Evolutionary conservation across 1,140 invertebrate genomes (phyloP).

Genomic region (Calosoma granatense): DNA sequence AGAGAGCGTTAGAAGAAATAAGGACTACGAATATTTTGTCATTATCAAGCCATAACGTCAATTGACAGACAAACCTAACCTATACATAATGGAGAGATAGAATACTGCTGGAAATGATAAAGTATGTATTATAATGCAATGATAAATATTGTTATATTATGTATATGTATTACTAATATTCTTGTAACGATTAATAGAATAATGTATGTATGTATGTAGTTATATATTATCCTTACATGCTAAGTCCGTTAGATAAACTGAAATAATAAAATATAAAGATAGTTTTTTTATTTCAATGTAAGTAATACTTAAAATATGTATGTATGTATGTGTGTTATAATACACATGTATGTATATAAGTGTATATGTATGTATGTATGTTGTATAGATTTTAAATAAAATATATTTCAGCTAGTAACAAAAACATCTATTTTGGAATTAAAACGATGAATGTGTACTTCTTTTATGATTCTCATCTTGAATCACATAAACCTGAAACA

Average conservation of each 20-base stretch:
- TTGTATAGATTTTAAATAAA: constrained; percentile 7
- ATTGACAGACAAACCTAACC: background rate
- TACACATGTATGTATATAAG: background rate
- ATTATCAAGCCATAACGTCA: too few species aligned
- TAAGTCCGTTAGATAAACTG: background rate
- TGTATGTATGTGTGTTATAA: background rate
- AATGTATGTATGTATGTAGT: too few species aligned
- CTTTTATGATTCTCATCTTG: background rate
- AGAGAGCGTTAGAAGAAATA: too few species aligned
- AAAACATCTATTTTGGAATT: constrained; percentile 3
- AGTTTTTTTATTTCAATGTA: background rate
- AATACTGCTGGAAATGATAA: background rate
- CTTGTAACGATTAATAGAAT: too few species aligned
- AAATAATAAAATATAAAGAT: background rate
- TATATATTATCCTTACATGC: background rate
- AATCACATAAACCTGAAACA: background rate
- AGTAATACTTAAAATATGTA: background rate
- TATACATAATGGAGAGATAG: background rate
- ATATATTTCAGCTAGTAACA: constrained; percentile 8
- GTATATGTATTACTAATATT: too few species aligned
- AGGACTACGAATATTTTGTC: too few species aligned
- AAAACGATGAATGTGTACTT: background rate
- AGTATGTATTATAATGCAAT: background rate
- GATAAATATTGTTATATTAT: background rate
- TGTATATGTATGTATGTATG: background rate